Evolutionary conservation across 1,140 invertebrate species (phyloP).

Genomic region (Saccostrea glomerata): DNA sequence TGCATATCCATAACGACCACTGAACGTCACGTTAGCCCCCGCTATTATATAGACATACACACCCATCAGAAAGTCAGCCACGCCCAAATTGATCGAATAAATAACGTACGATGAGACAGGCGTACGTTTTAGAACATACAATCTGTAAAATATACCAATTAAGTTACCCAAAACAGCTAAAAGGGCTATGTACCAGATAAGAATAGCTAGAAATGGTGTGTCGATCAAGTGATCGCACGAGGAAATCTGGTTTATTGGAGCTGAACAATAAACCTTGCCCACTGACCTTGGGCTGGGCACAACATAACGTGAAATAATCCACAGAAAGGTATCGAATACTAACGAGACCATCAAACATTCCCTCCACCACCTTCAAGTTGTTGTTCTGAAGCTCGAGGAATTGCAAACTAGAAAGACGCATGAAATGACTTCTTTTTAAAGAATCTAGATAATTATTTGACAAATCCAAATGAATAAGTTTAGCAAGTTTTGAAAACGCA

Average conservation of each 20-base stretch:
- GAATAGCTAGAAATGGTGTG: constrained; percentile 80
- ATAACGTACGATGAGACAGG: constrained; percentile 81
- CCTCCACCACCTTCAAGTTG: not conserved
- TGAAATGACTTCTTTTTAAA: not conserved
- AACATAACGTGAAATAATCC: constrained; percentile 82
- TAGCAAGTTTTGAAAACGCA: not conserved
- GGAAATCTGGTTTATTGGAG: constrained; percentile 81
- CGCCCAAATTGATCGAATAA: constrained; percentile 84
- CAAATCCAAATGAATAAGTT: not conserved
- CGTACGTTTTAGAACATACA: constrained; percentile 65
- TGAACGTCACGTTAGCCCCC: constrained; percentile 80
- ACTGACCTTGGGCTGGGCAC: constrained; percentile 78
- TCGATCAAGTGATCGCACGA: constrained; percentile 83
- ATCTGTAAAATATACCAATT: constrained; percentile 83
- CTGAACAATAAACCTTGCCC: constrained; percentile 74
- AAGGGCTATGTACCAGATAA: constrained; percentile 85
- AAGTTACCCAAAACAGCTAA: constrained; percentile 84
- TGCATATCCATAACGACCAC: constrained; percentile 81
- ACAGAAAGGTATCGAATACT: not conserved
- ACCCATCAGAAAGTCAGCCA: constrained; percentile 82
- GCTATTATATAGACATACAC: constrained; percentile 82
- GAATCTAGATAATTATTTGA: not conserved
- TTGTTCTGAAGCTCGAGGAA: constrained; percentile 7
- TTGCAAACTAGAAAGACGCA: not conserved
- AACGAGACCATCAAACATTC: constrained; percentile 8